Percentiles rank a stretch among this genome's conserved stretches.
phyloP scores from a whole-genome alignment of 2,888 invertebrate genomes.

The Cybosia mesomella region DNA sequence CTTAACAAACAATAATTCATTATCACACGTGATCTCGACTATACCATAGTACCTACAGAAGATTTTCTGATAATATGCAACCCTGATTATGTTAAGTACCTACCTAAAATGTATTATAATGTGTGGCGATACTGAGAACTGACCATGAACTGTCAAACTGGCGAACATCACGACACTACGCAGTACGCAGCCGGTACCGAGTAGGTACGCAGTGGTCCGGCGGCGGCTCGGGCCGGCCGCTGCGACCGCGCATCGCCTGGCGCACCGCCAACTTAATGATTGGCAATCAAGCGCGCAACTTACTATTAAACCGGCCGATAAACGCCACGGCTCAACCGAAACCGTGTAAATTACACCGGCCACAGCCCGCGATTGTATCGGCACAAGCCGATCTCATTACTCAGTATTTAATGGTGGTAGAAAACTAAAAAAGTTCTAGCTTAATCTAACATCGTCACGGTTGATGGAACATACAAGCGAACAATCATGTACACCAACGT shows the following conservation, averaged over 20 bases:
- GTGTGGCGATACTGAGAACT: conserved; percentile 23
- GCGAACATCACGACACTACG: conserved; percentile 27
- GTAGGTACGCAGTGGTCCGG: too few relatives aligned
- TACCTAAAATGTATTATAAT: neutral
- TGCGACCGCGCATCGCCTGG: neutral
- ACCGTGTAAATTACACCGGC: conserved; percentile 17
- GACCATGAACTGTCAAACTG: conserved; percentile 19
- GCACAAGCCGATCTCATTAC: conserved; percentile 18
- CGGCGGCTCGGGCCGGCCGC: neutral
- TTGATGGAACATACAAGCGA: conserved; percentile 10
- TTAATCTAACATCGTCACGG: conserved; percentile 23
- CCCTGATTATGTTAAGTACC: neutral
- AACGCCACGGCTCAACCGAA: conserved; percentile 11
- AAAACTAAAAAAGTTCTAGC: conserved; percentile 19
- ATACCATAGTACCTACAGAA: neutral
- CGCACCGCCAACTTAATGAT: conserved; percentile 22
- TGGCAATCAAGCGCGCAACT: conserved; percentile 23
- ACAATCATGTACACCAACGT: neutral
- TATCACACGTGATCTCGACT: neutral
- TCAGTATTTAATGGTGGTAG: neutral
- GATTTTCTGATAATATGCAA: neutral
- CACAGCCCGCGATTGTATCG: conserved; percentile 3
- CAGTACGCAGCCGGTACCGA: neutral
- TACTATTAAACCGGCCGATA: conserved; percentile 21
- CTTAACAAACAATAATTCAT: neutral